phyloP scores from a whole-genome alignment of 2,888 invertebrate genomes.

The Gryllus longicercus region DNA sequence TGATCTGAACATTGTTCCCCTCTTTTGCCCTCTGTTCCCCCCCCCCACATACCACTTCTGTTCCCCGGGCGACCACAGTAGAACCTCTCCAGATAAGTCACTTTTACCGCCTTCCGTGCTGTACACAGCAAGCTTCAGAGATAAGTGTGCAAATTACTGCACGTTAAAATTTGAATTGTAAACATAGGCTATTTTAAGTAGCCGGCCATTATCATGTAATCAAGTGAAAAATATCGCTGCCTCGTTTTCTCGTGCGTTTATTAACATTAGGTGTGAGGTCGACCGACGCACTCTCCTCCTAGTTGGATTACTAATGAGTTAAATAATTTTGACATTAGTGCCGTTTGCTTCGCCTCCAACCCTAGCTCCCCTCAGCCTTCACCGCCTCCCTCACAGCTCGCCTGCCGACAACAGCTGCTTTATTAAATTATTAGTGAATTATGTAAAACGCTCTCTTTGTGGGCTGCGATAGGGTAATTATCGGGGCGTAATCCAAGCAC shows the following conservation, averaged over 20 bases:
- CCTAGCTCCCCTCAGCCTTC: too few relatives aligned
- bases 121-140: neutral
- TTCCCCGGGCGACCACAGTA: neutral
- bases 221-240: conserved; percentile 8
- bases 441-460: conserved; percentile 8
- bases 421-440: conserved; percentile 10
- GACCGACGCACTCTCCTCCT: neutral
- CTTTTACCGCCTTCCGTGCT: conserved; percentile 17
- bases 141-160: conserved; percentile 10
- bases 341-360: too few relatives aligned
- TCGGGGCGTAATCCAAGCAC: neutral
- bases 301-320: neutral
- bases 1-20: too few relatives aligned
- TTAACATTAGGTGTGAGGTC: conserved; percentile 10
- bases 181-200: conserved; percentile 6
- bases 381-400: neutral
- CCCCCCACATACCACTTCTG: too few relatives aligned
- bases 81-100: neutral
- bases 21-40: too few relatives aligned
- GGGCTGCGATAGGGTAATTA: neutral
- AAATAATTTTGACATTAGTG: neutral
- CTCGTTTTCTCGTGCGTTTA: neutral
- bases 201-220: neutral
- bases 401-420: neutral
- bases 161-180: conserved; percentile 17